Evolutionary conservation across 2,888 invertebrate genomes (phyloP), one percentile per base, ranked within the genome.

Genomic region (Linhomoeus sp.): DNA sequence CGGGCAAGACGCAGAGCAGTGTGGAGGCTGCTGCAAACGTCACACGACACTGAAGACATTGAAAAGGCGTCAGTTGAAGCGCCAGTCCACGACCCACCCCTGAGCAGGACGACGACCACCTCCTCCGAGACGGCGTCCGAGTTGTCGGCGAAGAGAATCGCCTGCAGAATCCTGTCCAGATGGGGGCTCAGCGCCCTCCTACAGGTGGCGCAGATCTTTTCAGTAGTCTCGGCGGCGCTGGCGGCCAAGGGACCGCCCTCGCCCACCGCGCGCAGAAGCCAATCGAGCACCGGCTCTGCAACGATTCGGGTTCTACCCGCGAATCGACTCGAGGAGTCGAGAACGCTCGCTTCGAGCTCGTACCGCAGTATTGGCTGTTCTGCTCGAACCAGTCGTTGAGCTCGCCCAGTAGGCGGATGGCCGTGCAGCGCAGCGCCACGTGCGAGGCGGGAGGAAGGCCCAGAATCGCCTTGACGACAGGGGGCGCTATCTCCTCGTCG

Each of bases 401-500:
- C 55, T 80, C 72, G 29, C 69, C 70, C 19, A 71, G 53, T 41
- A 70, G 56, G 33, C 61, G 60, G 48, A 87, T 77, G 56, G 87
- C 84, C 0, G 90, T 90, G 64, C 81, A 78, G 47, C 82, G 75
- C 0, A 94, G 85, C 0, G 85, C 84, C 29, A 82, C 73, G 65
- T 92, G 92, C 0, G 79, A 76, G n/a, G 60, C 61, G 55, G 77
- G 77, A 0, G 87, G 84, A 63, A 88, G 76, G 53, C 77, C 77
- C 37, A 90, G 69, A 51, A 92, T 83, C 17, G 86, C 84, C 64
- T 85, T 81, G 15, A 92, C 79, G 26, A 94, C 86, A 67, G 85
- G 82, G 15, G 88, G 87, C 46, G 90, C 84, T 44, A 85, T 79
- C 55, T 83, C 82, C 60, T 81, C 82, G 67, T 90, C 90, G 51